phyloP scores from a whole-genome alignment of 2,888 invertebrate species.

The Criorhina ranunculi region DNA sequence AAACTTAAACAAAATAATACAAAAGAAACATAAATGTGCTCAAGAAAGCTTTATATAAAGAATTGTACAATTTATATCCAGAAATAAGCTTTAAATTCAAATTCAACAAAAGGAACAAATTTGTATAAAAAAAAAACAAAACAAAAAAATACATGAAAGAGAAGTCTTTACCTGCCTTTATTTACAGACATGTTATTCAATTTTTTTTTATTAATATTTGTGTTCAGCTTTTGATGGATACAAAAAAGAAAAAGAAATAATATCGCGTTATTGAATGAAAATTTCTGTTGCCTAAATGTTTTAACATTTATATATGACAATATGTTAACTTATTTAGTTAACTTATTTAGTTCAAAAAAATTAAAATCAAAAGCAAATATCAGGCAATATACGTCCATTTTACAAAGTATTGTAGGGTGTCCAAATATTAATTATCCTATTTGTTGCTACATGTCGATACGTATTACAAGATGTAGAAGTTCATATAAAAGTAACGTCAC shows the following conservation, averaged over 20 bases:
- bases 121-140: constrained; percentile 12
- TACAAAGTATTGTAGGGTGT: constrained; percentile 40
- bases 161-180: constrained; percentile 62
- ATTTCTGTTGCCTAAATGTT: constrained; percentile 27
- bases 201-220: constrained; percentile 1
- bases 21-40: constrained; percentile 57
- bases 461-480: too few relatives aligned
- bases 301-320: constrained; percentile 30
- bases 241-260: constrained; percentile 6
- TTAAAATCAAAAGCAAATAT: constrained; percentile 47
- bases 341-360: constrained; percentile 13
- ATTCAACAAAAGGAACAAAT: constrained; percentile 12
- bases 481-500: too few relatives aligned
- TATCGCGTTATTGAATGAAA: constrained; percentile 1
- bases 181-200: constrained; percentile 55
- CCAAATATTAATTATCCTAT: too few relatives aligned
- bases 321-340: constrained; percentile 22
- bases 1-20: constrained; percentile 51
- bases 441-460: too few relatives aligned
- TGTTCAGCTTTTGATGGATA: constrained; percentile 38
- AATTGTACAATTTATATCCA: constrained; percentile 57
- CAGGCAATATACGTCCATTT: constrained; percentile 66
- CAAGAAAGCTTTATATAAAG: constrained; percentile 66
- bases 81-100: constrained; percentile 56
- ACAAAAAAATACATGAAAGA: not conserved